phyloP scores from a whole-genome alignment of 2,113 vertebrate species.

The Alligator sinensis region DNA sequence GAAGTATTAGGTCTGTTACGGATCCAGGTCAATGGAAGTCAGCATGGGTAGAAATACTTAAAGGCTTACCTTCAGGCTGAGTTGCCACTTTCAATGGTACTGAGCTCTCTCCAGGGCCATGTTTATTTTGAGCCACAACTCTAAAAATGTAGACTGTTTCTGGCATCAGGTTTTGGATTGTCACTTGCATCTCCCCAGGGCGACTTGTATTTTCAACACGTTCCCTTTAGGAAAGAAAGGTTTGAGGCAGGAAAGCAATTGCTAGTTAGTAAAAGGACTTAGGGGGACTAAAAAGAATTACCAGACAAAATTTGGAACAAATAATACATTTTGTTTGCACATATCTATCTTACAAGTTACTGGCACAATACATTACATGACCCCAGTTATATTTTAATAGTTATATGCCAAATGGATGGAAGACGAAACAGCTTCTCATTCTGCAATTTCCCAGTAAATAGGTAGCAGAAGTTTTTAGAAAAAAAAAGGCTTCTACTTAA shows the following conservation, averaged over 20 bases:
- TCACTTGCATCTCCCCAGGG: conserved; percentile 94
- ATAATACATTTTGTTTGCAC: rapidly evolving
- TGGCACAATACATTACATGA: rapidly evolving
- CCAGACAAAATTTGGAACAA: background rate
- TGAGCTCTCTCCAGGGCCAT: conserved; percentile 93
- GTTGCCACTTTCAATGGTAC: conserved; percentile 89
- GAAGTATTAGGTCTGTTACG: background rate
- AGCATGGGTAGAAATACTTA: background rate
- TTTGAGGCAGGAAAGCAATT: background rate
- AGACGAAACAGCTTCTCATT: background rate
- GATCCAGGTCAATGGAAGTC: rapidly evolving
- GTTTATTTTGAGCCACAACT: conserved; percentile 91
- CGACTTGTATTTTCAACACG: conserved; percentile 93
- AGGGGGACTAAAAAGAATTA: background rate
- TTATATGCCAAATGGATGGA: background rate
- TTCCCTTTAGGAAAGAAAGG: conserved; percentile 82
- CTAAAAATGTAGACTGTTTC: conserved; percentile 93
- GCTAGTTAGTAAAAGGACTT: background rate
- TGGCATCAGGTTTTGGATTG: conserved; percentile 95
- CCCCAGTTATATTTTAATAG: rapidly evolving
- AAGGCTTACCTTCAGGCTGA: conserved; percentile 91
- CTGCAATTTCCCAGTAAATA: background rate
- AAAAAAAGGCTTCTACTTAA: background rate
- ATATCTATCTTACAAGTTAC: rapidly evolving
- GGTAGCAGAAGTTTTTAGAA: background rate